These are phyloP conservation scores for Rhinatrema bivittatum DNA, from an alignment of 2,797 vertebrate genomes.

Conservation along the genomic window DNA sequence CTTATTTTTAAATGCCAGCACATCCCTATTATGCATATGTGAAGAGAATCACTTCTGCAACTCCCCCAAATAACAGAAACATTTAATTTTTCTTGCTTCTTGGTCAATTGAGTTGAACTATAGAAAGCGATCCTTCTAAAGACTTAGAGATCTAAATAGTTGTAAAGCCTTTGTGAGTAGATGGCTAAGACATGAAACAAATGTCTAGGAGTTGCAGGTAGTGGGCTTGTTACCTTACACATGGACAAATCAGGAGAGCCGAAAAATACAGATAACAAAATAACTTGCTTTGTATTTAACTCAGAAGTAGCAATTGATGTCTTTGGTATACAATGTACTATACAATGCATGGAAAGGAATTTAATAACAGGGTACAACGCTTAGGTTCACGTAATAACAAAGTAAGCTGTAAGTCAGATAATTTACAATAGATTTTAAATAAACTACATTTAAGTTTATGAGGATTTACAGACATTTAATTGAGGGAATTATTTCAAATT, in stretches of 20 bases:
- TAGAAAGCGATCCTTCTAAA: background rate
- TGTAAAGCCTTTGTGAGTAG: background rate
- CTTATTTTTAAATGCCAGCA: too few relatives aligned
- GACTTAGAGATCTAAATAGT: background rate
- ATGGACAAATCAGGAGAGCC: conserved; percentile 19
- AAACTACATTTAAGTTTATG: conserved; percentile 62
- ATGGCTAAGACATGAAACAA: background rate
- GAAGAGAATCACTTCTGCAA: background rate
- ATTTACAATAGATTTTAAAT: conserved; percentile 69
- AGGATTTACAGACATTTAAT: conserved; percentile 69
- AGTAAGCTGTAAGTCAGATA: conserved; percentile 59
- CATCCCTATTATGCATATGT: background rate
- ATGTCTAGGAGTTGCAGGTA: background rate
- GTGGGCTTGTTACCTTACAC: conserved; percentile 23
- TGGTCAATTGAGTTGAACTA: background rate
- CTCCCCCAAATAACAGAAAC: accelerated
- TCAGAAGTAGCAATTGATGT: conserved; percentile 45
- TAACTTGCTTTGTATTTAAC: conserved; percentile 28
- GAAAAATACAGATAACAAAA: conserved; percentile 29
- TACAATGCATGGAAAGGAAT: conserved; percentile 41
- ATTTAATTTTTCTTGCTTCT: background rate
- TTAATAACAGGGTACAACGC: conserved; percentile 42
- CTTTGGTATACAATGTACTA: conserved; percentile 85
- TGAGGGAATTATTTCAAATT: conserved; percentile 53
- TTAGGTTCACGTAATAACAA: conserved; percentile 54